Conservation (phyloP, 2,888 invertebrate species). For the Ophion ellenae region DNA sequence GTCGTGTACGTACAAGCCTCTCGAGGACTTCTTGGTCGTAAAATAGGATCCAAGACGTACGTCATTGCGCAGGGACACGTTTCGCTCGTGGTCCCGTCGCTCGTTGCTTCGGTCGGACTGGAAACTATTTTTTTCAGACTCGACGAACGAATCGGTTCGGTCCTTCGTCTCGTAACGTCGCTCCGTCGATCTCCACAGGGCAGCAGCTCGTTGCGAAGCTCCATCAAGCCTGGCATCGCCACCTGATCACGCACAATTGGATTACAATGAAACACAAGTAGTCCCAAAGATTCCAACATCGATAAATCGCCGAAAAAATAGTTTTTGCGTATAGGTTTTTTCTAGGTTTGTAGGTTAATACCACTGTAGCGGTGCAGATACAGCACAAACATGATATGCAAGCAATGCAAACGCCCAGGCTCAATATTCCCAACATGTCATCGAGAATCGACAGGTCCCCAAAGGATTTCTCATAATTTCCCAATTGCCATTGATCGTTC, state of each 20-base stretch:
- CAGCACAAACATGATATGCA: conserved; percentile 67
- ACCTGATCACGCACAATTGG: conserved; percentile 18
- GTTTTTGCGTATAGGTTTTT: neutral
- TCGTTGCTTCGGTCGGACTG: neutral
- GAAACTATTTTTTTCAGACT: conserved; percentile 16
- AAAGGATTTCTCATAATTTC: neutral
- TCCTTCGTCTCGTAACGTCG: conserved; percentile 21
- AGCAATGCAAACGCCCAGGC: conserved; percentile 60
- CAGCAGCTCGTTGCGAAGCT: conserved; percentile 35
- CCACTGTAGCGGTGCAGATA: conserved; percentile 58
- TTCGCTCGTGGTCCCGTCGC: conserved; percentile 37
- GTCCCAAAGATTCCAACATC: neutral
- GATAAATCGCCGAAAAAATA: no score
- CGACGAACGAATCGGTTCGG: conserved; percentile 7
- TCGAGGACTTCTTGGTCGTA: conserved; percentile 4
- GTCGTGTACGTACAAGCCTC: neutral
- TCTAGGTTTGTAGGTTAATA: conserved; percentile 13
- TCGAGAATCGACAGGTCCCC: neutral
- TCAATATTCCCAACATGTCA: conserved; percentile 59
- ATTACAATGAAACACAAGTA: no score
- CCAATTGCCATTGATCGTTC: conserved; percentile 1
- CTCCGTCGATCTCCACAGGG: conserved; percentile 9
- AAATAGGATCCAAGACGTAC: conserved; percentile 53
- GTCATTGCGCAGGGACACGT: conserved; percentile 52
- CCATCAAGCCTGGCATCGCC: conserved; percentile 41